Evolutionary conservation across 2,888 invertebrate species (phyloP), one percentile per base, ranked within the genome.

Genomic region (Anagyrus pseudococci): DNA sequence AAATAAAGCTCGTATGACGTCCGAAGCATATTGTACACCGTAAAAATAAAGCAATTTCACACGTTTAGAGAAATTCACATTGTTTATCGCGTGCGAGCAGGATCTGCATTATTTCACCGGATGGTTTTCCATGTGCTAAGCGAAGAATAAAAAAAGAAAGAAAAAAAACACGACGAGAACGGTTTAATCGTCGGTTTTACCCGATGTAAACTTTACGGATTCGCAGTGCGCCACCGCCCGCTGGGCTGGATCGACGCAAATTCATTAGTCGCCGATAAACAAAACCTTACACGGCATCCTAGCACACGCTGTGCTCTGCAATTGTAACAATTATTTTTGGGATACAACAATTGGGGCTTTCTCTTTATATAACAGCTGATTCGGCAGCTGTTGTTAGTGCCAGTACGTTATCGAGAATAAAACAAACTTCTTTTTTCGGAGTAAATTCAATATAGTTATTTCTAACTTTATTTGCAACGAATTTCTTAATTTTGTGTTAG

Each of bases 251-350:
- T 46, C 46, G 44, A 25, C 33, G 52, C 33, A 44, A 58, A 37
- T 58, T 50, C 33, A 52, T 50, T 50, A 50, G 52, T 46, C 58
- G 37, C 13, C 17, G 17, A 40, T 50, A 50, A 58, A 58, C 49
- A 57, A 33, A 25, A 13, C 25, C n/a, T 25, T n/a, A 19, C 19
- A 3, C 46, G 13, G 13, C 46, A 6, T 1, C 20, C 13, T 4
- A 17, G 26, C 19, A 37, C 40, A 19, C 22, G 40, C 22, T 7
- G 33, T 17, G 19, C n/a, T 17, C 33, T 46, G 46, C 20, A 43
- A 17, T 23, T 13, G 22, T 4, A n/a, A 1, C n/a, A 13, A 33
- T 20, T n/a, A 29, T 33, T 56, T 46, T 29, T 26, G n/a, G 33
- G 33, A 37, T 8, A 2, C 33, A 37, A 37, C 3, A 37, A 15